Conservation (phyloP, 2,113 vertebrate species). For the Protobothrops flavoviridis region DNA sequence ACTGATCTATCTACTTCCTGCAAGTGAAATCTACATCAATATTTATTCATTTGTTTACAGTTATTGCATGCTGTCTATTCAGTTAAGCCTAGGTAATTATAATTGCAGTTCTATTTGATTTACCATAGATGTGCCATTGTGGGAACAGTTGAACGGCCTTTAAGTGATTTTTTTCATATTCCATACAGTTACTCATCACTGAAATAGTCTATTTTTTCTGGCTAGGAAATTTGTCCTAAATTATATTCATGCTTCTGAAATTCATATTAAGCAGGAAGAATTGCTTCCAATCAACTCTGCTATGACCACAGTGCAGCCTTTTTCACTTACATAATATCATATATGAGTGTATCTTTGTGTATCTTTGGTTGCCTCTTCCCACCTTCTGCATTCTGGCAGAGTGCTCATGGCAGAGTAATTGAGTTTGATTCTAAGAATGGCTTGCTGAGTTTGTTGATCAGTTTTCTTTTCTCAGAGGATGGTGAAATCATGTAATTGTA, state of each 20-base stretch:
- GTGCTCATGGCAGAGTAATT: neutral
- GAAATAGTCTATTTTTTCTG: neutral
- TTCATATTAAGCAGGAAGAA: neutral
- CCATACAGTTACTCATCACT: neutral
- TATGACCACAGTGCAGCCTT: neutral
- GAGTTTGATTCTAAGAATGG: neutral
- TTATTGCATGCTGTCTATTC: neutral
- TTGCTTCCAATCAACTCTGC: neutral
- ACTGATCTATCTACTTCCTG: neutral
- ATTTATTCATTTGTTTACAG: neutral
- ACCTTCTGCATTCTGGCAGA: neutral
- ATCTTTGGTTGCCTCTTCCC: neutral
- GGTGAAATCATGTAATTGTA: neutral
- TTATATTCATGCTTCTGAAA: neutral
- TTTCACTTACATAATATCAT: neutral
- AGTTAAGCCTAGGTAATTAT: neutral
- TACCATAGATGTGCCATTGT: neutral
- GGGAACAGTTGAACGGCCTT: neutral
- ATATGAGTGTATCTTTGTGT: neutral
- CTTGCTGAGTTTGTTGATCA: neutral
- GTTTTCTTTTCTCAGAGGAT: neutral
- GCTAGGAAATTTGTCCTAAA: neutral
- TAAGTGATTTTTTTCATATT: neutral
- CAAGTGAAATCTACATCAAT: neutral
- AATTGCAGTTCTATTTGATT: neutral